These are phyloP conservation scores for Panopea generosa DNA, from an alignment of 2,888 invertebrate species.

Conservation along the genomic window DNA sequence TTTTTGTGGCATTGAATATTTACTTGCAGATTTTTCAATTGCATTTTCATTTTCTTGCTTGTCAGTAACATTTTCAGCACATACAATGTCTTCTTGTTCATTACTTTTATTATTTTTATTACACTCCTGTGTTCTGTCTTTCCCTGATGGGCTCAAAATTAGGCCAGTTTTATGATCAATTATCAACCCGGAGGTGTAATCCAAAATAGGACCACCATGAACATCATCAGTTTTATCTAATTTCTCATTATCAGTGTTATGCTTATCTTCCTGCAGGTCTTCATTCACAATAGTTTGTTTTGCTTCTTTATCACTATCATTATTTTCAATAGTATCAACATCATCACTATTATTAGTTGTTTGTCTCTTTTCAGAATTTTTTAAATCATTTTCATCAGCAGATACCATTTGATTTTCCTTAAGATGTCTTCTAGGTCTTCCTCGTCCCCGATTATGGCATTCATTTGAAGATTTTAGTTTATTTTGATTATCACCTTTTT, in stretches of 20 bases:
- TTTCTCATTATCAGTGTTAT: constrained; percentile 2
- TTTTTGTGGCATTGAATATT: too few species aligned
- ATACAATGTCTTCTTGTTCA: neutral
- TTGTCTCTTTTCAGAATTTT: neutral
- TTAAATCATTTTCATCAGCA: neutral
- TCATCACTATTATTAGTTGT: neutral
- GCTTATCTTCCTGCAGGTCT: neutral
- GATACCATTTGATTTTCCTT: neutral
- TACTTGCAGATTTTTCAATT: neutral
- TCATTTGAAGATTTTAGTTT: neutral
- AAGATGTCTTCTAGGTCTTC: constrained; percentile 2
- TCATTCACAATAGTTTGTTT: neutral
- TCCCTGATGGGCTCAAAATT: constrained; percentile 17
- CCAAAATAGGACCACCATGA: constrained; percentile 10
- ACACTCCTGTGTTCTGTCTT: neutral
- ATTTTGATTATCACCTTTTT: neutral
- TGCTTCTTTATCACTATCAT: neutral
- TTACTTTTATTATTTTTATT: neutral
- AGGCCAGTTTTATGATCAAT: constrained; percentile 21
- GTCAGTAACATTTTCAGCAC: neutral
- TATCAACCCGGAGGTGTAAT: constrained; percentile 26
- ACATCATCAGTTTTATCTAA: neutral
- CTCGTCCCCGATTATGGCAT: neutral
- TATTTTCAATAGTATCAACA: neutral
- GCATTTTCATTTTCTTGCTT: neutral